phyloP scores from a whole-genome alignment of 1,140 invertebrate genomes.

The Protaetia brevitarsis region DNA sequence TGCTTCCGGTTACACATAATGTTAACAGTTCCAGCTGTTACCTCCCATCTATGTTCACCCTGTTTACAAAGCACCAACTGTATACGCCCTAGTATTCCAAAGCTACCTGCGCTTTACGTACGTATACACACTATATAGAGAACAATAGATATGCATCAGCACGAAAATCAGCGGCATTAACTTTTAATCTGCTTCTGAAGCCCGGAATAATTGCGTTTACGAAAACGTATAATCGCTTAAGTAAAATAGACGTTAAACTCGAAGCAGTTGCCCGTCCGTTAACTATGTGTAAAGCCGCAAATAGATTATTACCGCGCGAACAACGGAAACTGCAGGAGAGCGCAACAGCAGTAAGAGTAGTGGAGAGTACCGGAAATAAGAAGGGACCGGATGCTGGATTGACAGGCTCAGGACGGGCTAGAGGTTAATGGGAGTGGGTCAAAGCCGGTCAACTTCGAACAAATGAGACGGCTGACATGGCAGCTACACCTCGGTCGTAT shows the following conservation, averaged over 20 bases:
- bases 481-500: conserved; percentile 9
- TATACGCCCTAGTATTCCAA: too few species aligned
- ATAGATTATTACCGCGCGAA: conserved; percentile 10
- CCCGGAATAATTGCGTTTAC: conserved; percentile 4
- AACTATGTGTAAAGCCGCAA: conserved; percentile 16
- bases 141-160: background rate
- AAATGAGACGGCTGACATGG: conserved; percentile 17
- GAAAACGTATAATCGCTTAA: background rate
- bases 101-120: too few species aligned
- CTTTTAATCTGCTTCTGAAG: conserved; percentile 1
- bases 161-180: background rate
- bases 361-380: background rate
- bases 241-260: conserved; percentile 10
- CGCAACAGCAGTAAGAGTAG: background rate
- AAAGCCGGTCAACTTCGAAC: conserved; percentile 12
- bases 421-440: conserved; percentile 8
- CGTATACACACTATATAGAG: background rate
- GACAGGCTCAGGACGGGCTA: background rate
- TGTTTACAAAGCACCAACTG: too few species aligned
- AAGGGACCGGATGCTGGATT: background rate
- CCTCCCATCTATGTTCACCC: too few species aligned
- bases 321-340: background rate
- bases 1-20: too few species aligned
- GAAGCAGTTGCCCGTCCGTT: background rate
- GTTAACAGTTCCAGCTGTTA: too few species aligned